Percentiles rank a stretch among this genome's conserved stretches.
Evolutionary conservation across 2,888 invertebrate species (phyloP).

Genomic region (Lithophane socia): DNA sequence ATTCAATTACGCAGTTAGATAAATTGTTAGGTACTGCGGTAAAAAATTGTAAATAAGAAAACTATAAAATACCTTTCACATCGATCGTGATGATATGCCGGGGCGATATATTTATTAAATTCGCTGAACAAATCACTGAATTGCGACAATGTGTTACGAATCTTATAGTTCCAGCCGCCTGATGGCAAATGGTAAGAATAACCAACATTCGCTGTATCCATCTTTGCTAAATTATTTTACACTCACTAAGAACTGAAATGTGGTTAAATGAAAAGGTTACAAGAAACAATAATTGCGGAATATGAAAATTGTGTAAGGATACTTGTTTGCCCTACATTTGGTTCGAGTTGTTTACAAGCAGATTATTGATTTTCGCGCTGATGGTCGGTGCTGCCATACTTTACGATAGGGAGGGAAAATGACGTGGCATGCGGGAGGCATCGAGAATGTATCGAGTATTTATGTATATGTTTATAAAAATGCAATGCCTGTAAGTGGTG

Average conservation of each 20-base stretch:
- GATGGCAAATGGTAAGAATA: conserved; percentile 96
- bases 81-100: conserved; percentile 98
- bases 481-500: background rate
- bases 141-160: conserved; percentile 95
- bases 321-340: conserved; percentile 79
- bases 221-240: conserved; percentile 59
- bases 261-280: conserved; percentile 74
- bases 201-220: conserved; percentile 93
- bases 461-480: background rate
- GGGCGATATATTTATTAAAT: conserved; percentile 98
- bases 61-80: conserved; percentile 94
- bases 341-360: conserved; percentile 88
- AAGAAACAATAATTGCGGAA: conserved; percentile 75
- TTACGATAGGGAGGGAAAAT: conserved; percentile 42
- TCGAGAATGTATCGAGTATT: conserved; percentile 25
- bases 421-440: conserved; percentile 50
- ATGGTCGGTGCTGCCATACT: conserved; percentile 61
- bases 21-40: background rate
- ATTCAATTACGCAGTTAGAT: conserved; percentile 34
- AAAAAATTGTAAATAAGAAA: conserved; percentile 16
- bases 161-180: conserved; percentile 94
- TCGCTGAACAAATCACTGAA: conserved; percentile 98
- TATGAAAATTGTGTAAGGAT: conserved; percentile 70
- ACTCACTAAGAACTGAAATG: conserved; percentile 48
- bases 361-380: conserved; percentile 84